Evolutionary conservation across 2,888 invertebrate species (phyloP).

Genomic region (Ornithoptera priamus): DNA sequence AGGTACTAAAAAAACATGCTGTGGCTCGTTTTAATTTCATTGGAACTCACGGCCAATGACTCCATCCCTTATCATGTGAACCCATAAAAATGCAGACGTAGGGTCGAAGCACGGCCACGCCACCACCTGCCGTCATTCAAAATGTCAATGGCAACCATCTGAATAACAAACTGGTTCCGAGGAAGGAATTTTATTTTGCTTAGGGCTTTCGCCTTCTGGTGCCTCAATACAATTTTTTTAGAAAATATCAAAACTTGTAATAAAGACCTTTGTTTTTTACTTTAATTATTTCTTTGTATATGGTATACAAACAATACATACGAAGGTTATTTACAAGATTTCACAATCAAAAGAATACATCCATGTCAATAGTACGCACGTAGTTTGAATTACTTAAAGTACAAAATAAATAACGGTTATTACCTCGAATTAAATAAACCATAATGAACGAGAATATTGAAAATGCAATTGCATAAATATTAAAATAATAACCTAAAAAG

Average conservation of each 20-base stretch:
- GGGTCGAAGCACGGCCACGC: neutral
- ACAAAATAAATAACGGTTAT: no score
- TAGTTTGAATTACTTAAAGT: no score
- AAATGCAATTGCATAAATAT: no score
- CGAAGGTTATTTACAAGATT: no score
- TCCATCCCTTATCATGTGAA: conserved; percentile 13
- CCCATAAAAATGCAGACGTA: conserved; percentile 23
- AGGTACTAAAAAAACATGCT: neutral
- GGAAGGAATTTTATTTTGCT: neutral
- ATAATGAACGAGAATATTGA: no score
- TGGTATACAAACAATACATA: no score
- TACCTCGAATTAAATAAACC: no score
- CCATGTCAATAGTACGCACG: no score
- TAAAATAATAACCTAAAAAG: no score
- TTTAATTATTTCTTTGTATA: no score
- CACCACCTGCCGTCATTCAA: conserved; percentile 25
- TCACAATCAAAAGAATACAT: no score
- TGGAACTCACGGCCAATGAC: conserved; percentile 12
- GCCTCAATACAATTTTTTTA: neutral
- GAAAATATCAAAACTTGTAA: neutral
- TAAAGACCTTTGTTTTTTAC: neutral
- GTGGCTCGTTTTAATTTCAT: conserved; percentile 14
- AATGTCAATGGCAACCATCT: conserved; percentile 18
- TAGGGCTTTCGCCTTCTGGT: neutral
- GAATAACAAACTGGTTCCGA: conserved; percentile 7